Percentiles rank a stretch among this genome's conserved stretches.
These are phyloP conservation scores for Aporophyla nigra DNA, from an alignment of 2,888 invertebrate species.

Conservation along the genomic window DNA sequence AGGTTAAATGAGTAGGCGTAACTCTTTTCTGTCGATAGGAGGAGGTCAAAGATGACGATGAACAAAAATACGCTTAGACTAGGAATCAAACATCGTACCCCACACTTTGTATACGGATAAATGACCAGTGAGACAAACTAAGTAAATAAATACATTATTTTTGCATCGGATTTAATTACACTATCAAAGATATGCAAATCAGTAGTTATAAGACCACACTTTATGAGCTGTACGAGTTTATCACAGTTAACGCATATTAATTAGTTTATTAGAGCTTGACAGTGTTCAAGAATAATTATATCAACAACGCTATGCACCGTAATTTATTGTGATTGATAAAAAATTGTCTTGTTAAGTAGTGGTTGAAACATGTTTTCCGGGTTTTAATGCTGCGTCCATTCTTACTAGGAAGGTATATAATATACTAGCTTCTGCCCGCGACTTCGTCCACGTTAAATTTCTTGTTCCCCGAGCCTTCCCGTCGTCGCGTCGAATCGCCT, in stretches of 20 bases:
- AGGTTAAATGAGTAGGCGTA: no score
- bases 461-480: no score
- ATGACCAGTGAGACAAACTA: not conserved
- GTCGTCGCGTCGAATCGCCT: no score
- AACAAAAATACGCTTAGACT: not conserved
- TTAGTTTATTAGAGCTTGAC: slow-evolving; percentile 51
- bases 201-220: slow-evolving; percentile 20
- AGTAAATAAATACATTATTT: not conserved
- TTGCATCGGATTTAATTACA: slow-evolving; percentile 9
- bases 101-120: not conserved
- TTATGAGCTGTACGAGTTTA: slow-evolving; percentile 20
- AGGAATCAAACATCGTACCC: not conserved
- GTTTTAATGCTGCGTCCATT: not conserved
- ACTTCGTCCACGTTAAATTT: no score
- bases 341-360: not conserved
- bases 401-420: not conserved
- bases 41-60: not conserved
- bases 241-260: slow-evolving; percentile 36
- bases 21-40: not conserved
- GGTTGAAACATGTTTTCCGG: not conserved
- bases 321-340: not conserved
- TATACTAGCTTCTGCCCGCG: no score
- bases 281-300: slow-evolving; percentile 51
- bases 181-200: slow-evolving; percentile 30
- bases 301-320: slow-evolving; percentile 29